Percentiles rank a stretch among this genome's conserved stretches.
These are phyloP conservation scores for Parauchenoglanis ngamensis DNA, from an alignment of 2,797 vertebrate species.

Conservation along the genomic window DNA sequence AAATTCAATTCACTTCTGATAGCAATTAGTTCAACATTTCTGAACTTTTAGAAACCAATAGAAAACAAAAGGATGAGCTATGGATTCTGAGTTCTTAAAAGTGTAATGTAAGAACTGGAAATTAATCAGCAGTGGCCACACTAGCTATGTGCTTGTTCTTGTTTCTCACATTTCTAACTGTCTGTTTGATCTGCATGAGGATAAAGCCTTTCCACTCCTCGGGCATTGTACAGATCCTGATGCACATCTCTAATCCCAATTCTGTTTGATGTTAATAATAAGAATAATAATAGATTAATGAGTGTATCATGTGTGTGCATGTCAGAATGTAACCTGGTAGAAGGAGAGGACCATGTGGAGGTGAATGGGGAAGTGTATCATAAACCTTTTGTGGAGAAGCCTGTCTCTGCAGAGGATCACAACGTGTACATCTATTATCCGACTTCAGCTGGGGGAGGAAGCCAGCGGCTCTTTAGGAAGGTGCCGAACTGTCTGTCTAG, in stretches of 20 bases:
- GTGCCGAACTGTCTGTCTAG: constrained; percentile 62
- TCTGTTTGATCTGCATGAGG: not conserved
- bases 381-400: constrained; percentile 98
- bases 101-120: not conserved
- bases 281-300: not conserved
- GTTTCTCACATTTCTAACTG: not conserved
- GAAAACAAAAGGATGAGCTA: not conserved
- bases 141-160: not conserved
- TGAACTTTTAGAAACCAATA: not conserved
- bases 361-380: constrained; percentile 94
- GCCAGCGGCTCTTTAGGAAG: constrained; percentile 97
- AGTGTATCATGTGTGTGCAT: not conserved
- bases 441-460: constrained; percentile 93
- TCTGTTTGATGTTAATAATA: not conserved
- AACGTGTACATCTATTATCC: constrained; percentile 99
- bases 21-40: not conserved
- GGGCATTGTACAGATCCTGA: not conserved
- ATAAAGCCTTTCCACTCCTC: not conserved
- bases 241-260: not conserved
- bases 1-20: not conserved
- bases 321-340: constrained; percentile 78
- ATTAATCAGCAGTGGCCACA: not conserved
- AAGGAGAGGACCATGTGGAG: constrained; percentile 95
- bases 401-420: constrained; percentile 96
- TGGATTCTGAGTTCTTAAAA: not conserved